phyloP scores from a whole-genome alignment of 2,888 invertebrate species.

The Lithophane leautieri region DNA sequence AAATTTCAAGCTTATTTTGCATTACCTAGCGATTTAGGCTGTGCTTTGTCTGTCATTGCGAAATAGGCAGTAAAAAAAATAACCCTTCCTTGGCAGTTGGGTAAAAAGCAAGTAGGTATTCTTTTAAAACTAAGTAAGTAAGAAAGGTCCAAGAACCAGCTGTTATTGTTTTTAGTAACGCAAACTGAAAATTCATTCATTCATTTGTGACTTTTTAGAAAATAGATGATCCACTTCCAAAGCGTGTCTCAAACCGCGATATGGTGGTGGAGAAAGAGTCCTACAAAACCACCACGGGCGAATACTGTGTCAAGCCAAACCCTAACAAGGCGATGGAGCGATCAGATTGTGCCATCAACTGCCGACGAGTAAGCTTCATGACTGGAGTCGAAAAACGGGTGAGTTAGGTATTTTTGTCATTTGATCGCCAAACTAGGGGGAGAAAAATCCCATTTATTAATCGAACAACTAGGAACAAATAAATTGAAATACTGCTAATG shows the following conservation, averaged over 20 bases:
- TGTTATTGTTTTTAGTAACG: too few species aligned
- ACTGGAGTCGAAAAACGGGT: slow-evolving; percentile 86
- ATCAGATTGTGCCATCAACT: slow-evolving; percentile 84
- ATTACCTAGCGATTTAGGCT: too few species aligned
- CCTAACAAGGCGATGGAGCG: slow-evolving; percentile 88
- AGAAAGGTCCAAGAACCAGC: too few species aligned
- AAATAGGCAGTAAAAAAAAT: too few species aligned
- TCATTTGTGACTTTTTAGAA: slow-evolving; percentile 68
- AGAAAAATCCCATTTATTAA: background rate
- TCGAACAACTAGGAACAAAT: background rate
- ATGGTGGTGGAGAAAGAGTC: slow-evolving; percentile 87
- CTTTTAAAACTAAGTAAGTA: too few species aligned
- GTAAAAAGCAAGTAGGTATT: too few species aligned
- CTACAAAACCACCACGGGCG: slow-evolving; percentile 83
- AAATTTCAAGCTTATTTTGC: too few species aligned
- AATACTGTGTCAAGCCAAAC: slow-evolving; percentile 86
- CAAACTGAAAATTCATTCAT: background rate
- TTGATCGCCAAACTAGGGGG: background rate
- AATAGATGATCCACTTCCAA: slow-evolving; percentile 83
- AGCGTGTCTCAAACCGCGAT: slow-evolving; percentile 82
- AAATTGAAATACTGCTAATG: background rate
- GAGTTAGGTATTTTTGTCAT: slow-evolving; percentile 29
- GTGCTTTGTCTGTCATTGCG: too few species aligned
- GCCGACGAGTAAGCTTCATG: slow-evolving; percentile 83
- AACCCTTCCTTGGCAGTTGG: too few species aligned